Evolutionary conservation across 2,888 invertebrate species (phyloP).

Genomic region (Branchellion lobata): DNA sequence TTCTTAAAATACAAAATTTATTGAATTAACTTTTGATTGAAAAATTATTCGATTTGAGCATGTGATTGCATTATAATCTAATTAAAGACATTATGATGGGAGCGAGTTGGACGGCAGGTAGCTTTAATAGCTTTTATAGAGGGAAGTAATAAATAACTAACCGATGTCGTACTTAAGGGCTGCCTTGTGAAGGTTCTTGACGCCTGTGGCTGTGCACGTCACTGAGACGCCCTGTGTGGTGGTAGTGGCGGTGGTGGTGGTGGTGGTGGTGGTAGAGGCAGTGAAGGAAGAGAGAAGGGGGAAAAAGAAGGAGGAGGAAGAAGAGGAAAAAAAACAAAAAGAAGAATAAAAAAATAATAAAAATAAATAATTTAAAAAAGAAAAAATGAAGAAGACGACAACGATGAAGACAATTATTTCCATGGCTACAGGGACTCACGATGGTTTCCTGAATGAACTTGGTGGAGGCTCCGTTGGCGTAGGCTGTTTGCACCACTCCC

Average conservation of each 20-base stretch:
- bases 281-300: not conserved
- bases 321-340: no score
- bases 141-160: no score
- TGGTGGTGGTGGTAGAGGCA: not conserved
- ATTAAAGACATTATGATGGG: no score
- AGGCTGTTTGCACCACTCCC: constrained; percentile 94
- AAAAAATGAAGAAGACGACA: not conserved
- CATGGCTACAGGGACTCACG: constrained; percentile 65
- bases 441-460: constrained; percentile 72
- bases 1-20: no score
- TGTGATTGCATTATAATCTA: no score
- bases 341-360: no score
- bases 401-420: constrained; percentile 56
- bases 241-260: not conserved
- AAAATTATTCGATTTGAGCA: no score
- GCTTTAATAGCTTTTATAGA: no score
- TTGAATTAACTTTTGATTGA: no score
- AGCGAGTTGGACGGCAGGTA: no score
- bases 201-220: constrained; percentile 88
- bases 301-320: not conserved
- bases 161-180: constrained; percentile 85
- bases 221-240: constrained; percentile 79
- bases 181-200: constrained; percentile 90
- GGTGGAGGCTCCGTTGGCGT: constrained; percentile 95
- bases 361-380: no score